Evolutionary conservation across 2,888 invertebrate genomes (phyloP).

Genomic region (Synanthedon myopaeformis): DNA sequence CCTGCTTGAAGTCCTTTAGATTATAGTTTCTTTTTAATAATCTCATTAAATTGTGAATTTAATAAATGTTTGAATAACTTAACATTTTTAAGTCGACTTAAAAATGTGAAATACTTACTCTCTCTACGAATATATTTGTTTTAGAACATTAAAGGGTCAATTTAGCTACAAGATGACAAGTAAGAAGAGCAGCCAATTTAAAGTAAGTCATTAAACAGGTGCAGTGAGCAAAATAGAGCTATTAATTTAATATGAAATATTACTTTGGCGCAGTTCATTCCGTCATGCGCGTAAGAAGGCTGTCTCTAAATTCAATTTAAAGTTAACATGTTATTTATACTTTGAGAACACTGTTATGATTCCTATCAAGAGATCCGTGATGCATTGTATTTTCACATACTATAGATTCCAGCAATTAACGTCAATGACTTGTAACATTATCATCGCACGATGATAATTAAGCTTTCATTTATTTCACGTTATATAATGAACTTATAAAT

Average conservation of each 20-base stretch:
- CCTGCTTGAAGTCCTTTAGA: too few species aligned
- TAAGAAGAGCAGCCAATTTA: background rate
- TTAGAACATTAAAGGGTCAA: background rate
- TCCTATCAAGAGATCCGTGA: background rate
- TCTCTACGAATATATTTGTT: too few species aligned
- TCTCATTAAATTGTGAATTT: too few species aligned
- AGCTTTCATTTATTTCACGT: background rate
- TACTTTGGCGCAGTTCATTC: background rate
- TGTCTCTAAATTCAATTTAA: constrained; percentile 4
- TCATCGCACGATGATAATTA: constrained; percentile 7
- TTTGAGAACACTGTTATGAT: background rate
- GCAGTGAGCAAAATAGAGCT: background rate
- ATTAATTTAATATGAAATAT: background rate
- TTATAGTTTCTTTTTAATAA: too few species aligned
- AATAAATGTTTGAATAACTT: too few species aligned
- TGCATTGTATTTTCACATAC: background rate
- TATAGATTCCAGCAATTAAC: constrained; percentile 32
- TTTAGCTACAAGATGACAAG: background rate
- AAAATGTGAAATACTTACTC: too few species aligned
- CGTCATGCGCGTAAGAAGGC: background rate
- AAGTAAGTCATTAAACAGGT: background rate
- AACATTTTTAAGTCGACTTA: too few species aligned
- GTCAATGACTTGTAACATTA: constrained; percentile 36
- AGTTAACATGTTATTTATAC: constrained; percentile 10
- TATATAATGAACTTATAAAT: too few species aligned